Evolutionary conservation across 2,113 vertebrate genomes (phyloP).

Genomic region (Macaca nemestrina): DNA sequence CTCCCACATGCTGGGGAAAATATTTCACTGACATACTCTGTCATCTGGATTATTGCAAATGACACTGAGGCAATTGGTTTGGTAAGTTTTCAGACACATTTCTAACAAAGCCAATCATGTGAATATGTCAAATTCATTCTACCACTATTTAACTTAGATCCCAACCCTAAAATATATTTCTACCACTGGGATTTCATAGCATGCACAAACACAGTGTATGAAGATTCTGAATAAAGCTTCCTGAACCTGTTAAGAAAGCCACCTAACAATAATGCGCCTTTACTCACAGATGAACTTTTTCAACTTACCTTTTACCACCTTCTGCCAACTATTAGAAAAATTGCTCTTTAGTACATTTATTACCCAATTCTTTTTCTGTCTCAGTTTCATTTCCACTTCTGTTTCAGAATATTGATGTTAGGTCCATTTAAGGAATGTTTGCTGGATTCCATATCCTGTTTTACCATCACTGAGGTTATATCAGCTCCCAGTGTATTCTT

Average conservation of each 20-base stretch:
- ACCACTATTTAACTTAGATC: neutral
- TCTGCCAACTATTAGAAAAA: slow-evolving; percentile 36
- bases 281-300: slow-evolving; percentile 44
- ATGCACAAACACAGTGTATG: neutral
- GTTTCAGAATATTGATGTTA: slow-evolving; percentile 35
- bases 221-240: slow-evolving; percentile 39
- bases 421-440: neutral
- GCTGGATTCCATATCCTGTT: neutral
- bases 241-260: neutral
- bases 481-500: neutral
- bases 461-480: neutral
- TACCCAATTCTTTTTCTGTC: neutral
- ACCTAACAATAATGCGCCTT: neutral
- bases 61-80: neutral
- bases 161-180: neutral
- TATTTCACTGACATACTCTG: neutral
- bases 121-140: neutral
- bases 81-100: neutral
- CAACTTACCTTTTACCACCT: slow-evolving; percentile 19
- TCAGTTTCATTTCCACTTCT: slow-evolving; percentile 28
- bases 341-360: neutral
- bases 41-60: slow-evolving; percentile 35
- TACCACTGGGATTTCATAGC: neutral
- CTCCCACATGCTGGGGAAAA: neutral
- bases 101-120: neutral